phyloP scores from a whole-genome alignment of 2,797 vertebrate species.

The Phalanger gymnotis region DNA sequence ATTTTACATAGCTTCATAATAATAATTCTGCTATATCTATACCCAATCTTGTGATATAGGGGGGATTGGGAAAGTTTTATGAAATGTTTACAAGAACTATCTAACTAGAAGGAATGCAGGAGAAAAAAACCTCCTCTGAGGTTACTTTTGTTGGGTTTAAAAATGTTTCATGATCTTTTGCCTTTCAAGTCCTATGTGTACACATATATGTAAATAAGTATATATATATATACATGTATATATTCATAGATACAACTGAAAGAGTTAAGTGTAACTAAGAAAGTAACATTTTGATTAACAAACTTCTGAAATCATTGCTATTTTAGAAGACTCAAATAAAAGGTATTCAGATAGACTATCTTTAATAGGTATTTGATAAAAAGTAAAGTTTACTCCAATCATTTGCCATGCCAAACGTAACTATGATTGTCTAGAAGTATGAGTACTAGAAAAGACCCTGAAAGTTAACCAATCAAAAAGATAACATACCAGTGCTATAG shows the following conservation, averaged over 20 bases:
- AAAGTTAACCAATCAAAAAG: constrained; percentile 7
- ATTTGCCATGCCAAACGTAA: not conserved
- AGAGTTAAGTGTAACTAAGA: not conserved
- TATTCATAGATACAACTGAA: not conserved
- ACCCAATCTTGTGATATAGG: no score
- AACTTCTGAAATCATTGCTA: not conserved
- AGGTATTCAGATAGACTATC: not conserved
- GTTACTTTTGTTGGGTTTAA: not conserved
- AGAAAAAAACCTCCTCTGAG: not conserved
- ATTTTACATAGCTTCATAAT: not conserved
- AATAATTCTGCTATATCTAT: not conserved
- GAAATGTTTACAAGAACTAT: not conserved
- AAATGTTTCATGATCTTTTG: not conserved
- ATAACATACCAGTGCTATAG: rapidly evolving
- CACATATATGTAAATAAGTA: not conserved
- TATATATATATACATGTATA: no score
- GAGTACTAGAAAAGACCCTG: not conserved
- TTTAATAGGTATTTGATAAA: not conserved
- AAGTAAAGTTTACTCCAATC: not conserved
- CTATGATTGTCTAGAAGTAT: not conserved
- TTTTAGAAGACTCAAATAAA: not conserved
- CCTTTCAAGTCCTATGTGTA: not conserved
- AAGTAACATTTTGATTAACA: not conserved
- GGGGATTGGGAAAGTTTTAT: not conserved
- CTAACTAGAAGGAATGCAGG: not conserved